A percentile compares a stretch with the other conserved stretches of the same genome.
phyloP scores from a whole-genome alignment of 2,113 vertebrate genomes.

The Columba janthina region DNA sequence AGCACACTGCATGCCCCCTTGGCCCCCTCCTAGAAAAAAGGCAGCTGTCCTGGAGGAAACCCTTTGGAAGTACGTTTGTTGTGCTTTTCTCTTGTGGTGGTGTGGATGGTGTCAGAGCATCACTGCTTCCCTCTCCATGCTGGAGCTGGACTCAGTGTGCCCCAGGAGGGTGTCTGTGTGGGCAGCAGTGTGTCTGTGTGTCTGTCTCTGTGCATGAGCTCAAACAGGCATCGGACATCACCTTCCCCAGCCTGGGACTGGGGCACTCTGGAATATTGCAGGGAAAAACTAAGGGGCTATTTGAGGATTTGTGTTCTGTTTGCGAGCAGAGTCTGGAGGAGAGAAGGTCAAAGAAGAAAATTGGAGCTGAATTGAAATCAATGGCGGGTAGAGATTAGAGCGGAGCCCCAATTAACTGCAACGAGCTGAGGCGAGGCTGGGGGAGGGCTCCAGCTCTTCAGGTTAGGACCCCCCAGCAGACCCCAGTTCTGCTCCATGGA shows the following conservation, averaged over 20 bases:
- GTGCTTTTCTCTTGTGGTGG: background rate
- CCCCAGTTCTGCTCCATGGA: background rate
- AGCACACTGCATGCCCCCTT: background rate
- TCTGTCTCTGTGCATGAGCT: background rate
- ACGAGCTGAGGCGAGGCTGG: background rate
- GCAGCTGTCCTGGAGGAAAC: background rate
- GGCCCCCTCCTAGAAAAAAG: background rate
- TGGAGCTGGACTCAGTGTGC: background rate
- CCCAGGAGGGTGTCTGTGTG: background rate
- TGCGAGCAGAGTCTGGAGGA: background rate
- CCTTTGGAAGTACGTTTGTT: background rate
- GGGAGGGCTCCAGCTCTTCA: background rate
- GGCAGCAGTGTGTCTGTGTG: background rate
- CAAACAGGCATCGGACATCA: accelerated
- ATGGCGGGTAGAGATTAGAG: conserved; percentile 51
- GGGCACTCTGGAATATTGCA: background rate
- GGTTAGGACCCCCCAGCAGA: background rate
- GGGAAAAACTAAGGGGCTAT: background rate
- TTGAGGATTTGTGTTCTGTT: conserved; percentile 44
- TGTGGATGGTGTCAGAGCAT: background rate
- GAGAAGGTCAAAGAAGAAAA: conserved; percentile 61
- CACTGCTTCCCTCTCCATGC: background rate
- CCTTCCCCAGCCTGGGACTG: background rate
- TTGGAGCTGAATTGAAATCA: conserved; percentile 58
- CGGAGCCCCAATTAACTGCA: conserved; percentile 10